These are phyloP conservation scores for Cyprinodon brontotheroides DNA, from an alignment of 2,113 vertebrate genomes.

Conservation along the genomic window DNA sequence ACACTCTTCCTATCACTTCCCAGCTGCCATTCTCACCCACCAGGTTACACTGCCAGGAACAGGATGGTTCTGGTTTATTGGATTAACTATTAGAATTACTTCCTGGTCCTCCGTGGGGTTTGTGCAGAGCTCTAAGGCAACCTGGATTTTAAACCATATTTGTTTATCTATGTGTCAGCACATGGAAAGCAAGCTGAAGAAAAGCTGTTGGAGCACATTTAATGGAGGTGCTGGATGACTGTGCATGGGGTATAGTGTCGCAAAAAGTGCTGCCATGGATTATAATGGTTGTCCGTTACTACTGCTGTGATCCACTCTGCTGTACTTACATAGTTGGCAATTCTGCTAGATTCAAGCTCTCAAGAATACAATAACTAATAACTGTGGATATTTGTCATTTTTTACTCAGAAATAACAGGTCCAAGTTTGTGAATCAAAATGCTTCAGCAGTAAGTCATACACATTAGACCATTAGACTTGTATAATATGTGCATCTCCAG, in stretches of 20 bases:
- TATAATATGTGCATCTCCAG: not conserved
- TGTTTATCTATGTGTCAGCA: slow-evolving; percentile 39
- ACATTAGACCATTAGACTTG: not conserved
- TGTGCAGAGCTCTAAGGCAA: slow-evolving; percentile 28
- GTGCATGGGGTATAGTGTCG: slow-evolving; percentile 1
- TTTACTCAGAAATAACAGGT: not conserved
- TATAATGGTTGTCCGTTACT: not conserved
- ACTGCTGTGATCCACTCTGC: not conserved
- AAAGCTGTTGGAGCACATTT: slow-evolving; percentile 13
- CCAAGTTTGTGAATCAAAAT: not conserved
- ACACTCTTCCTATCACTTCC: slow-evolving; percentile 70
- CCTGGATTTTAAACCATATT: slow-evolving; percentile 41
- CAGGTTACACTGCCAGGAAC: slow-evolving; percentile 62
- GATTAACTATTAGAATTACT: slow-evolving; percentile 63
- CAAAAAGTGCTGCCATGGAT: slow-evolving; percentile 1
- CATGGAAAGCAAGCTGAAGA: slow-evolving; percentile 14
- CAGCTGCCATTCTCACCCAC: slow-evolving; percentile 63
- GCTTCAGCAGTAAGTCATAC: not conserved
- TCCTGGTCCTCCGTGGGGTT: slow-evolving; percentile 57
- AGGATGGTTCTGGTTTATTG: slow-evolving; percentile 63
- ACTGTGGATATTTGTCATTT: not conserved
- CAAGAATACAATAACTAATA: not conserved
- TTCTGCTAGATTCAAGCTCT: not conserved
- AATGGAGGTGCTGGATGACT: not conserved
- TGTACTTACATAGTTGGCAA: not conserved